A percentile compares a stretch with the other conserved stretches of the same genome.
Conservation (phyloP, 2,888 invertebrate genomes). For the Dryocosmus kuriphilus region DNA sequence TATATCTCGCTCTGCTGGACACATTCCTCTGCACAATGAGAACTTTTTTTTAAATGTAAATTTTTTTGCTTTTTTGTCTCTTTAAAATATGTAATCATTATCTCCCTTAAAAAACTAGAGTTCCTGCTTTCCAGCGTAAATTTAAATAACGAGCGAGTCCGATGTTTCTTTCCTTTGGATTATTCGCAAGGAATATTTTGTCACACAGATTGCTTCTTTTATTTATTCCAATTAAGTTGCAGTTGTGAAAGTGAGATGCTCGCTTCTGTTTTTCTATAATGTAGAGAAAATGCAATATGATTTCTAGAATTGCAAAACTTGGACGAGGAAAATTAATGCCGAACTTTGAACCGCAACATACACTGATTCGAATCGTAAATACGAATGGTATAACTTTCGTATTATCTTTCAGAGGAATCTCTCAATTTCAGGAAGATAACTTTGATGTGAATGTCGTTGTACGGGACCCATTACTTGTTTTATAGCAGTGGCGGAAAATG, state of each 20-base stretch:
- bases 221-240: not conserved
- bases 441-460: too few species aligned
- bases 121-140: conserved; percentile 12
- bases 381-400: not conserved
- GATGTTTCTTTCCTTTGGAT: conserved; percentile 18
- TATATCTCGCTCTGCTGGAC: not conserved
- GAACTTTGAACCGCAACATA: not conserved
- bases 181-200: conserved; percentile 27
- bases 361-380: not conserved
- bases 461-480: too few species aligned
- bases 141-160: conserved; percentile 32
- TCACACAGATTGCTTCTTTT: conserved; percentile 18
- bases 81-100: conserved; percentile 24
- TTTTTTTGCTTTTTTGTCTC: not conserved
- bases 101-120: not conserved
- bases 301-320: not conserved
- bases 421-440: not conserved
- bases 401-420: not conserved
- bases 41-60: conserved; percentile 23
- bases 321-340: not conserved
- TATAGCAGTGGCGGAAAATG: too few species aligned
- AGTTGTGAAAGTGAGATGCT: not conserved
- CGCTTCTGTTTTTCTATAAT: not conserved
- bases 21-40: not conserved
- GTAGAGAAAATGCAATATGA: not conserved